phyloP scores from a whole-genome alignment of 2,888 invertebrate genomes.

The Eilema depressum region DNA sequence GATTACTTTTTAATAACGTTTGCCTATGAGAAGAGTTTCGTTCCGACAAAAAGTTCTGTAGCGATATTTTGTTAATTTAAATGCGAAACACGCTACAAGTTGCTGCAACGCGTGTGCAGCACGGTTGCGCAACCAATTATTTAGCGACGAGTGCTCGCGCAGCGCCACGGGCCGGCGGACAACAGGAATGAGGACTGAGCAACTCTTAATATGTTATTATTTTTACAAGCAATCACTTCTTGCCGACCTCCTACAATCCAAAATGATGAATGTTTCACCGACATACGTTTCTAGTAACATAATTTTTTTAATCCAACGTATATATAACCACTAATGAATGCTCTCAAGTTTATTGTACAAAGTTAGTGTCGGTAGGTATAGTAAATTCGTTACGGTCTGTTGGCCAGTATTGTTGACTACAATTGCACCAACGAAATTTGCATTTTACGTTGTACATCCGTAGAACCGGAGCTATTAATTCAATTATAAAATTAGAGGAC shows the following conservation, averaged over 20 bases:
- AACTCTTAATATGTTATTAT: conserved; percentile 62
- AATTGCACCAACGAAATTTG: conserved; percentile 80
- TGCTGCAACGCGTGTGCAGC: conserved; percentile 63
- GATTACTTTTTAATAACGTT: neutral
- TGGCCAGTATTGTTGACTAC: conserved; percentile 72
- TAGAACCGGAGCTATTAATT: conserved; percentile 72
- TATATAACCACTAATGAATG: conserved; percentile 68
- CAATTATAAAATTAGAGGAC: conserved; percentile 71
- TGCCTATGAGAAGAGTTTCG: neutral
- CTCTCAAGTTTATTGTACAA: conserved; percentile 64
- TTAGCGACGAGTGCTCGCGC: conserved; percentile 54
- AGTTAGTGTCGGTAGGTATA: conserved; percentile 62
- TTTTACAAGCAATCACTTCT: conserved; percentile 40
- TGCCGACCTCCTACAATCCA: conserved; percentile 25
- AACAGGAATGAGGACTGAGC: conserved; percentile 71
- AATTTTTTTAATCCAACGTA: conserved; percentile 43
- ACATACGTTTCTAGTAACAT: conserved; percentile 26
- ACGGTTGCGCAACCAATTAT: conserved; percentile 73
- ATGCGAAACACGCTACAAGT: conserved; percentile 62
- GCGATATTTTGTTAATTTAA: conserved; percentile 33
- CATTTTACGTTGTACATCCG: conserved; percentile 78
- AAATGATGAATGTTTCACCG: conserved; percentile 41
- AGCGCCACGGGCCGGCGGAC: conserved; percentile 71
- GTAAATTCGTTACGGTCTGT: conserved; percentile 75
- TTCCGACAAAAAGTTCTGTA: neutral